Evolutionary conservation across 2,113 vertebrate genomes (phyloP).

Genomic region (Boleophthalmus pectinirostris): DNA sequence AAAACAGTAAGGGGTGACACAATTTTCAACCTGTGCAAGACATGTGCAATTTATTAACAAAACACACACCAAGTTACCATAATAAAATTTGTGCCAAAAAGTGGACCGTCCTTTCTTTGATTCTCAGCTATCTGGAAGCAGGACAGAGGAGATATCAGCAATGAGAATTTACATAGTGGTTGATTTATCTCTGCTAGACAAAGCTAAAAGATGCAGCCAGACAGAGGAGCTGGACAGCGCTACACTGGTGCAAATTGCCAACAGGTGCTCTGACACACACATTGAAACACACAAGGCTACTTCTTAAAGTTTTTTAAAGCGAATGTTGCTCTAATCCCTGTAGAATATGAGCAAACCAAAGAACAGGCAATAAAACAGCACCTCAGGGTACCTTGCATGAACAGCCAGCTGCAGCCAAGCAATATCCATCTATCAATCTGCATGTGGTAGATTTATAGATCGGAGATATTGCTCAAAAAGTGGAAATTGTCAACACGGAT

Average conservation of each 20-base stretch:
- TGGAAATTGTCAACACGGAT: neutral
- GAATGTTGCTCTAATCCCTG: constrained; percentile 14
- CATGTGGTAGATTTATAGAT: constrained; percentile 9
- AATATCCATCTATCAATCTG: constrained; percentile 21
- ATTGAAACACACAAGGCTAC: neutral
- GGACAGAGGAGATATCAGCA: constrained; percentile 28
- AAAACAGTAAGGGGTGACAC: constrained; percentile 9
- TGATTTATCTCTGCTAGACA: constrained; percentile 42
- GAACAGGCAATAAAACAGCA: constrained; percentile 15
- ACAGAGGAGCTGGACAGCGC: constrained; percentile 26
- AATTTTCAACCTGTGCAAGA: neutral
- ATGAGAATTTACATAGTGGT: constrained; percentile 20
- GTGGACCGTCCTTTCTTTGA: neutral
- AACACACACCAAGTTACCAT: constrained; percentile 18
- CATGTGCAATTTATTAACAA: constrained; percentile 51
- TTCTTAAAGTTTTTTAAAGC: constrained; percentile 12
- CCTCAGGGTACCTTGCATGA: constrained; percentile 17
- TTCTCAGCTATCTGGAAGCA: constrained; percentile 27
- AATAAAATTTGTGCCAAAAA: constrained; percentile 30
- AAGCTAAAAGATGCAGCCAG: constrained; percentile 23
- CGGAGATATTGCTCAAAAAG: neutral
- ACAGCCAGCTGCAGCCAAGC: constrained; percentile 24
- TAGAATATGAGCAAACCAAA: constrained; percentile 3
- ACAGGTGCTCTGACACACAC: constrained; percentile 32
- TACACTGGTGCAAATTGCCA: constrained; percentile 27